These are phyloP conservation scores for Dissostichus mawsoni DNA, from an alignment of 2,113 vertebrate genomes.

Conservation along the genomic window DNA sequence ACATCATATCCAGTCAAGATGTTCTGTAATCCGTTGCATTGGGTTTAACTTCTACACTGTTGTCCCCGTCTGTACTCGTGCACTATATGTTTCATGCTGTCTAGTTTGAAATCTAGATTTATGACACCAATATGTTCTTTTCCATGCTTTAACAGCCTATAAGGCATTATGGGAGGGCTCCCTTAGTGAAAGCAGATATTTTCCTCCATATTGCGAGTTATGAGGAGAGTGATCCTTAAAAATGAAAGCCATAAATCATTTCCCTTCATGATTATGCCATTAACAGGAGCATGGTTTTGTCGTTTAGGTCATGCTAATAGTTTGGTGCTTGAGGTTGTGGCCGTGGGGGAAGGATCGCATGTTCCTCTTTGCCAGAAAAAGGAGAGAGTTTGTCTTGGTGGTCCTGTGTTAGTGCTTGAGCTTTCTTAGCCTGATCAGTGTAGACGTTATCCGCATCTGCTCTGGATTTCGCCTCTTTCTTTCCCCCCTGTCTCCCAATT, in stretches of 20 bases:
- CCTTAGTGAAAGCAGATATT: constrained; percentile 85
- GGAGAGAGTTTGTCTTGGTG: constrained; percentile 65
- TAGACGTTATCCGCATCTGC: constrained; percentile 83
- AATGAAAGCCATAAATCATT: constrained; percentile 87
- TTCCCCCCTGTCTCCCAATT: constrained; percentile 72
- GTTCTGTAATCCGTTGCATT: constrained; percentile 63
- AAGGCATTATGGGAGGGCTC: constrained; percentile 76
- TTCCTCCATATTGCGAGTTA: constrained; percentile 83
- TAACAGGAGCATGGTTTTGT: constrained; percentile 85
- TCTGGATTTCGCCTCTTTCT: constrained; percentile 65
- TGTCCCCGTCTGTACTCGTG: constrained; percentile 68
- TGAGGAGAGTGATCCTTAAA: constrained; percentile 82
- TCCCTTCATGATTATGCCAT: constrained; percentile 81
- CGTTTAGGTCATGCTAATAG: constrained; percentile 84
- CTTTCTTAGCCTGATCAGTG: constrained; percentile 58
- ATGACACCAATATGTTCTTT: constrained; percentile 85
- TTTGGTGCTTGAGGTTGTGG: constrained; percentile 77
- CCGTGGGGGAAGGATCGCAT: constrained; percentile 56
- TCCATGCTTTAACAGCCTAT: constrained; percentile 84
- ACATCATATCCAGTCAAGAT: constrained; percentile 68
- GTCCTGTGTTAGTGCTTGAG: constrained; percentile 53
- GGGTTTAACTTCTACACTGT: constrained; percentile 68
- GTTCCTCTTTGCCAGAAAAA: constrained; percentile 55
- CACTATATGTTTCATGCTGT: constrained; percentile 71
- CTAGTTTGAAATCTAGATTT: constrained; percentile 84